Conservation (phyloP, 1,140 invertebrate species). For the Zophobas atratus region DNA sequence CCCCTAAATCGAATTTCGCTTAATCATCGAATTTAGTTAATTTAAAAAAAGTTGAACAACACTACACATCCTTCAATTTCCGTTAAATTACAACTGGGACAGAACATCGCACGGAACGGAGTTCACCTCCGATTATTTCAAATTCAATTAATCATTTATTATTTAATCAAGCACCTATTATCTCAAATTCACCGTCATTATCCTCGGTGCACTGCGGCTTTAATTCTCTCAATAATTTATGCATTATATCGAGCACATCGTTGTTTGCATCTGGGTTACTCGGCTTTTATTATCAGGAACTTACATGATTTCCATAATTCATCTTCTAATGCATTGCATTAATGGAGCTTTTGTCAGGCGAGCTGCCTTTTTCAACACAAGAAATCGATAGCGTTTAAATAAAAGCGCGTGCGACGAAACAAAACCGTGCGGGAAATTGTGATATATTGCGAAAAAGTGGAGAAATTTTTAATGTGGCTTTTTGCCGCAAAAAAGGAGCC, state of each 20-base stretch:
- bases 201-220: conserved; percentile 5
- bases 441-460: background rate
- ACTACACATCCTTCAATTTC: too few species aligned
- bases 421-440: background rate
- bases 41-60: too few species aligned
- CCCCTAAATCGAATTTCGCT: too few species aligned
- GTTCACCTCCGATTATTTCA: background rate
- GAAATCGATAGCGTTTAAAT: conserved; percentile 12
- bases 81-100: too few species aligned
- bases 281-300: conserved; percentile 22
- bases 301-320: conserved; percentile 25
- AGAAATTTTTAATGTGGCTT: too few species aligned
- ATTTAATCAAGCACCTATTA: conserved; percentile 6
- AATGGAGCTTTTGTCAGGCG: conserved; percentile 1
- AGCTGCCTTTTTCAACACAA: conserved; percentile 1
- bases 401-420: conserved; percentile 8
- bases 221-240: conserved; percentile 23
- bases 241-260: conserved; percentile 16
- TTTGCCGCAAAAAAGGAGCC: too few species aligned
- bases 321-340: conserved; percentile 24
- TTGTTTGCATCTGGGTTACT: conserved; percentile 22
- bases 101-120: too few species aligned
- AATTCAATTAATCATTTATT: conserved; percentile 10
- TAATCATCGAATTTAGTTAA: too few species aligned
- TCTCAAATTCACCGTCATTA: conserved; percentile 16